Conservation (phyloP, 1,140 invertebrate genomes). For the Venturia canescens region DNA sequence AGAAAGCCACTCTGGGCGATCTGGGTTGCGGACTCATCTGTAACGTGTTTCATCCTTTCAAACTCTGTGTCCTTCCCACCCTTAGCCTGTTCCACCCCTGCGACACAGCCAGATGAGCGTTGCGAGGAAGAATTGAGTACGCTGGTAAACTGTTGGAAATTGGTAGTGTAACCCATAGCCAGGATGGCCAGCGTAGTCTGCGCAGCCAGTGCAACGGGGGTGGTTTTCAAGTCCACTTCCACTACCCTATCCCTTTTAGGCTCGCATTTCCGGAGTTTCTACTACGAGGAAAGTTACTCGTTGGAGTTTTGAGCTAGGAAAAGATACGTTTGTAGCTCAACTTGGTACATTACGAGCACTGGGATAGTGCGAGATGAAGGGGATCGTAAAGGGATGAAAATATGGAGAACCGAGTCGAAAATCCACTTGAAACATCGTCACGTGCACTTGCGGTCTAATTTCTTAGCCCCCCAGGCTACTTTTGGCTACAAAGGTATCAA, state of each 20-base stretch:
- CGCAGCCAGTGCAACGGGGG: neutral
- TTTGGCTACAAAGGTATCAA: no score
- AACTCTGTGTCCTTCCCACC: no score
- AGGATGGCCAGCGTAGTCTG: no score
- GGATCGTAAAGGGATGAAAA: neutral
- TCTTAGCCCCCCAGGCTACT: no score
- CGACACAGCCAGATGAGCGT: neutral
- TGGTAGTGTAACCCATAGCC: slow-evolving; percentile 24
- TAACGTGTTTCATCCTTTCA: neutral
- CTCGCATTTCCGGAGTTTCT: slow-evolving; percentile 10
- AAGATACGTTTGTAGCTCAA: slow-evolving; percentile 5
- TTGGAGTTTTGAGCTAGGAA: neutral
- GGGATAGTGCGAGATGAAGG: neutral
- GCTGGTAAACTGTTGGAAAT: slow-evolving; percentile 35
- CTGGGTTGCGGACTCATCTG: neutral
- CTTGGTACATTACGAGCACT: neutral
- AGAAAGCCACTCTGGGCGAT: neutral
- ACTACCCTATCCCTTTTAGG: neutral
- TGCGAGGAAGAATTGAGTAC: neutral
- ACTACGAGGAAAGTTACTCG: slow-evolving; percentile 6
- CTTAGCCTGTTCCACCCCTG: neutral
- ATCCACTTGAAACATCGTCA: neutral
- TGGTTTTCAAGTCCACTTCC: neutral
- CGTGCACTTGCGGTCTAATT: no score
- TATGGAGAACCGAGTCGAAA: neutral